Evolutionary conservation across 2,797 vertebrate genomes (phyloP).

Genomic region (Acomys russatus): DNA sequence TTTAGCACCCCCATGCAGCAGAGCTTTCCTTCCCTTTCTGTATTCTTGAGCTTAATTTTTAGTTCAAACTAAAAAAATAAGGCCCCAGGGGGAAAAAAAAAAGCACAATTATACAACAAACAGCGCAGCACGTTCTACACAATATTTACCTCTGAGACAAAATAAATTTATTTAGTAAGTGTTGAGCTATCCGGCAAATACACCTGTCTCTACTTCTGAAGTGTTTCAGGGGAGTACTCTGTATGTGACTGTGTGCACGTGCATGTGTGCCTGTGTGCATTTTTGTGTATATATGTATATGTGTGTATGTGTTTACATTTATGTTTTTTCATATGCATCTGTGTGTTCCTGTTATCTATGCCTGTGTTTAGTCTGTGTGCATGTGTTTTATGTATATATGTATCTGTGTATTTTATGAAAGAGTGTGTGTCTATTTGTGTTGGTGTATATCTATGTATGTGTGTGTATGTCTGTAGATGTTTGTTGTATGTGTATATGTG

Average conservation of each 20-base stretch:
- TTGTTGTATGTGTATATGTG: background rate
- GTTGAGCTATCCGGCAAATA: background rate
- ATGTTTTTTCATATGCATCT: background rate
- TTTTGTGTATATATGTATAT: background rate
- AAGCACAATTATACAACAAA: background rate
- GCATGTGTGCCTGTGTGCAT: background rate
- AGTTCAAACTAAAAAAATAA: background rate
- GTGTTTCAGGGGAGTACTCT: background rate
- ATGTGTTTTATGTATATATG: background rate
- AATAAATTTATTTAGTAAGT: background rate
- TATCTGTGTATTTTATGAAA: background rate
- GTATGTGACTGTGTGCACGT: background rate
- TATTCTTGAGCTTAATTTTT: background rate
- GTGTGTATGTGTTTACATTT: background rate
- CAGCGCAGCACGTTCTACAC: background rate
- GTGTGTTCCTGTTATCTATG: background rate
- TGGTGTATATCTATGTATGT: too few relatives aligned
- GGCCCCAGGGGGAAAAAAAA: background rate
- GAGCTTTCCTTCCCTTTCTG: background rate
- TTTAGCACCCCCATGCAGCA: background rate
- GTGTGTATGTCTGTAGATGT: too few relatives aligned
- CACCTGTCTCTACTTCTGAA: background rate
- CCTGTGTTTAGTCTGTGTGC: background rate
- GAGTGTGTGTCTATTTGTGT: background rate
- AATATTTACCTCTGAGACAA: background rate